A percentile compares a stretch with the other conserved stretches of the same genome.
Evolutionary conservation across 92 coral and sea anemone species (phyloP).

Genomic region (Heteractis magnifica): DNA sequence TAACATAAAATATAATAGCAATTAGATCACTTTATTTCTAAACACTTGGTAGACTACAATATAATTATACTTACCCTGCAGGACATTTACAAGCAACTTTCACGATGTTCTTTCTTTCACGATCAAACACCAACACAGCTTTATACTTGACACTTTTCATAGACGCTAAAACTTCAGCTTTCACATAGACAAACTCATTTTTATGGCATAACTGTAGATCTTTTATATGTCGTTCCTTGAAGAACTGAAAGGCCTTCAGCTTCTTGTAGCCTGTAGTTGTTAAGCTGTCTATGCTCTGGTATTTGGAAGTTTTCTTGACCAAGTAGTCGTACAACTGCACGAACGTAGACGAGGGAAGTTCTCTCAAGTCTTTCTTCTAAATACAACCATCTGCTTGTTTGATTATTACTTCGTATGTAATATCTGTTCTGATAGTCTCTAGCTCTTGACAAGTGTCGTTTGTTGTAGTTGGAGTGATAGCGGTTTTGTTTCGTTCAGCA

Average conservation of each 20-base stretch:
- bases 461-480: too few relatives aligned
- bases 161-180: constrained; percentile 22
- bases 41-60: too few relatives aligned
- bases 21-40: too few relatives aligned
- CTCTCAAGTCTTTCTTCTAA: constrained; percentile 35
- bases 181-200: neutral
- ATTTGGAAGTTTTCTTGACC: constrained; percentile 33
- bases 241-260: too few relatives aligned
- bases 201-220: constrained; percentile 10
- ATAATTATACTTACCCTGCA: too few relatives aligned
- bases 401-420: constrained; percentile 31
- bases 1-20: too few relatives aligned
- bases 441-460: too few relatives aligned
- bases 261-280: too few relatives aligned
- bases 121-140: constrained; percentile 9
- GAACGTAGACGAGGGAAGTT: constrained; percentile 35
- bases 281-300: constrained; percentile 38
- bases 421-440: neutral
- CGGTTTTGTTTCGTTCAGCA: neutral
- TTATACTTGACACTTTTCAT: constrained; percentile 20
- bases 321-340: constrained; percentile 48
- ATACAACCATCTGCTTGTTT: constrained; percentile 28
- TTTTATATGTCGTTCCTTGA: constrained; percentile 38
- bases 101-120: neutral
- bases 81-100: too few relatives aligned